A percentile compares a stretch with the other conserved stretches of the same genome.
Conservation (phyloP, 2,888 invertebrate species). For the Orchesellides sinensis region DNA sequence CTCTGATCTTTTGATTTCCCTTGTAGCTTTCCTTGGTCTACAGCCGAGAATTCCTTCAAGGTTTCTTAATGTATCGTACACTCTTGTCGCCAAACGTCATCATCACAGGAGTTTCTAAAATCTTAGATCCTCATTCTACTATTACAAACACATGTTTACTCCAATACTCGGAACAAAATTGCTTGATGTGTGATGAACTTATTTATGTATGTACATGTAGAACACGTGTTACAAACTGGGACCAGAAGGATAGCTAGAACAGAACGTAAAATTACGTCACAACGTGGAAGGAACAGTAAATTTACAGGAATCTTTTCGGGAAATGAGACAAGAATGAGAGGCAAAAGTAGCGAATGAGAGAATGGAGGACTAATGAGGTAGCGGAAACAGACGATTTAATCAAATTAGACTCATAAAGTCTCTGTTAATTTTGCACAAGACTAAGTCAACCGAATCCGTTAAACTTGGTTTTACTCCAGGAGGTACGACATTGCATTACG, state of each 20-base stretch:
- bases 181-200: background rate
- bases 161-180: background rate
- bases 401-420: conserved; percentile 68
- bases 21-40: too few relatives aligned
- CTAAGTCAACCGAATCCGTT: conserved; percentile 56
- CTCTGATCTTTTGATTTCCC: background rate
- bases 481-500: conserved; percentile 7
- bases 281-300: background rate
- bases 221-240: too few relatives aligned
- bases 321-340: conserved; percentile 14
- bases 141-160: conserved; percentile 20
- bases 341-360: conserved; percentile 32
- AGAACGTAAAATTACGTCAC: background rate
- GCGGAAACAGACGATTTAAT: conserved; percentile 68
- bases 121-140: conserved; percentile 23
- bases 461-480: conserved; percentile 52
- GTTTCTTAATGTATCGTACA: background rate
- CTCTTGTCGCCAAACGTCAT: conserved; percentile 44
- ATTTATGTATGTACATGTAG: too few relatives aligned
- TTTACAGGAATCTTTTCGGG: conserved; percentile 1
- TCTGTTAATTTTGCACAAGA: conserved; percentile 57
- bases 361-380: conserved; percentile 67
- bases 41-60: too few relatives aligned
- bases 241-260: background rate
- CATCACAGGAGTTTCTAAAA: conserved; percentile 9